Conservation (phyloP, 2,888 invertebrate species). For the Dioctria linearis region DNA sequence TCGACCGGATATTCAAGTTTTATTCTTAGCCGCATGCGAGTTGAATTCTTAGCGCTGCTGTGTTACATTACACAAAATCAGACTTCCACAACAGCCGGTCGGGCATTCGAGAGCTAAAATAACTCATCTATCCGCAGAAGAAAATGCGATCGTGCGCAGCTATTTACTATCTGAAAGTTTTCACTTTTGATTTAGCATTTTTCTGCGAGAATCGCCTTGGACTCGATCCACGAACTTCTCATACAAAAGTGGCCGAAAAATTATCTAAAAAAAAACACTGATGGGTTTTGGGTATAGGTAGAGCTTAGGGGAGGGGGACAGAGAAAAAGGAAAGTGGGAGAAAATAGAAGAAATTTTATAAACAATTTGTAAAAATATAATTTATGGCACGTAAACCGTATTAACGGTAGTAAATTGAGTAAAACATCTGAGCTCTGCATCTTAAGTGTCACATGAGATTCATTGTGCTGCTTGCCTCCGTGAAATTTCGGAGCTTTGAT, state of each 20-base stretch:
- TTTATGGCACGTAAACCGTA: no score
- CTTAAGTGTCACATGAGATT: no score
- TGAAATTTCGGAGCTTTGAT: no score
- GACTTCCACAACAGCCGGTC: no score
- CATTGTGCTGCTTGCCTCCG: no score
- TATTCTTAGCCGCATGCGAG: slow-evolving; percentile 20
- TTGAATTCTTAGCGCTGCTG: slow-evolving; percentile 3
- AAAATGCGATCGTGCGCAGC: no score
- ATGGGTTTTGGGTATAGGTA: background rate
- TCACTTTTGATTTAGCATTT: slow-evolving; percentile 34
- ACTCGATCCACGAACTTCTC: slow-evolving; percentile 18
- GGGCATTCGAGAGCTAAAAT: slow-evolving; percentile 8
- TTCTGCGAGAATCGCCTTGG: background rate
- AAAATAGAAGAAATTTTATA: no score
- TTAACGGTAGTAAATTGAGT: no score
- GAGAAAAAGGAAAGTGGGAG: background rate
- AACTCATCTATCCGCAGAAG: slow-evolving; percentile 37
- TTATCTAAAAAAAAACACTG: background rate
- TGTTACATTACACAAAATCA: no score
- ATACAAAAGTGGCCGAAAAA: slow-evolving; percentile 20
- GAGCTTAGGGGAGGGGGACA: no score
- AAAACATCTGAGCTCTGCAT: no score
- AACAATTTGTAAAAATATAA: no score
- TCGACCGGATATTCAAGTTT: slow-evolving; percentile 46
- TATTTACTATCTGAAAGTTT: slow-evolving; percentile 13